These are phyloP conservation scores for Choloepus didactylus DNA, from an alignment of 2,797 vertebrate genomes.

Conservation along the genomic window DNA sequence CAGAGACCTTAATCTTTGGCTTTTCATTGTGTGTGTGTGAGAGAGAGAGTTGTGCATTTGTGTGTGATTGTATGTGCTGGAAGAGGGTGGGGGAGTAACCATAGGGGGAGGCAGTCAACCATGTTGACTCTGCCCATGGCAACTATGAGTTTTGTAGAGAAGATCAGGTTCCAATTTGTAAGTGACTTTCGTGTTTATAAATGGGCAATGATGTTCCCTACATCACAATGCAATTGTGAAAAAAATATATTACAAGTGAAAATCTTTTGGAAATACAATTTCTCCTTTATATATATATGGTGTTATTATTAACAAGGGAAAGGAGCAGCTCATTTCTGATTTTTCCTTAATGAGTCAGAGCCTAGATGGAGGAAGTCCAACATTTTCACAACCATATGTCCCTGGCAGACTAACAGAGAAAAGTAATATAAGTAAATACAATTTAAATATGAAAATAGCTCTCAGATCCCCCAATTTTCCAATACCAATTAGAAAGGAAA, in stretches of 20 bases:
- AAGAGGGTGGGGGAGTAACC: not conserved
- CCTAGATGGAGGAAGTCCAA: not conserved
- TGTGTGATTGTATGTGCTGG: not conserved
- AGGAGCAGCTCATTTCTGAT: not conserved
- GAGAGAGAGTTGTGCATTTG: not conserved
- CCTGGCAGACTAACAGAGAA: not conserved
- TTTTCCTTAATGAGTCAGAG: not conserved
- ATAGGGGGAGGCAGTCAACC: too few species aligned
- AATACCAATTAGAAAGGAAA: not conserved
- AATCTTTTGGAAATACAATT: not conserved
- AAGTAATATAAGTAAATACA: not conserved
- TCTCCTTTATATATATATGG: not conserved
- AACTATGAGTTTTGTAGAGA: not conserved
- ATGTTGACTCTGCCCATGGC: too few species aligned
- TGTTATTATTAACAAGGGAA: not conserved
- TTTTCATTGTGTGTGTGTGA: not conserved
- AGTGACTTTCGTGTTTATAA: not conserved
- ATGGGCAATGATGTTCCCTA: not conserved
- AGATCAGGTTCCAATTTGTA: not conserved
- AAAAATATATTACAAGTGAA: not conserved
- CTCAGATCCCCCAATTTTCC: not conserved
- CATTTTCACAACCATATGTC: not conserved
- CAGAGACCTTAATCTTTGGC: not conserved
- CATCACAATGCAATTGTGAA: not conserved
- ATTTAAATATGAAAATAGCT: slow-evolving; percentile 55